Evolutionary conservation across 2,113 vertebrate genomes (phyloP).

Genomic region (Macquaria australasica): DNA sequence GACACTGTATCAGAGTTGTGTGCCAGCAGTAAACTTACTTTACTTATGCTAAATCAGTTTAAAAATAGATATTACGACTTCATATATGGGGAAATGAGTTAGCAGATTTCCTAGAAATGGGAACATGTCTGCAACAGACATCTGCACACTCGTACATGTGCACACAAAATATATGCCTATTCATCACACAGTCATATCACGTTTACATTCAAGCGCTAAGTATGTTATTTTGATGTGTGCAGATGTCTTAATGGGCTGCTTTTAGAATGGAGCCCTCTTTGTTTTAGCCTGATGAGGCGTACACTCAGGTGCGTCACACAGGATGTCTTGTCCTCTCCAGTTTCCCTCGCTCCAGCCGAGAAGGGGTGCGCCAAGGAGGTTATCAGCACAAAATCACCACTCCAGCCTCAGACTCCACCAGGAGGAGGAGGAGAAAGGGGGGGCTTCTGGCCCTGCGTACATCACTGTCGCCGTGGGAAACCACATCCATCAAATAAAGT

Average conservation of each 20-base stretch:
- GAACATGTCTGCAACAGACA: neutral
- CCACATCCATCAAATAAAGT: conserved; percentile 86
- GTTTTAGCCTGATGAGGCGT: conserved; percentile 71
- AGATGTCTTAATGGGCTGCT: conserved; percentile 24
- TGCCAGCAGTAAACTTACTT: neutral
- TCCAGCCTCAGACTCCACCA: conserved; percentile 56
- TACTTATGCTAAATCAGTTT: neutral
- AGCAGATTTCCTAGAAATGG: neutral
- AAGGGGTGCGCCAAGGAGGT: conserved; percentile 58
- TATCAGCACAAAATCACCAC: conserved; percentile 77
- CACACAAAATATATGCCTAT: neutral
- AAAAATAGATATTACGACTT: neutral
- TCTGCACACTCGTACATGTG: neutral
- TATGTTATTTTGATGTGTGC: conserved; percentile 31
- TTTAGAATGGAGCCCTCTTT: conserved; percentile 50
- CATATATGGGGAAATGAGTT: neutral
- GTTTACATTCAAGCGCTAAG: neutral
- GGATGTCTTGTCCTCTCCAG: conserved; percentile 75
- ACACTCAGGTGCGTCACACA: conserved; percentile 70
- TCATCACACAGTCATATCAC: neutral
- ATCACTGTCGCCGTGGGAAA: conserved; percentile 82
- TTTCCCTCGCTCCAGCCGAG: conserved; percentile 49
- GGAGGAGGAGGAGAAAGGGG: conserved; percentile 47
- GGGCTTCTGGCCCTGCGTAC: conserved; percentile 61
- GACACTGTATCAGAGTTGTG: neutral